Percentiles rank a stretch among this genome's conserved stretches.
These are phyloP conservation scores for Euproctis similis DNA, from an alignment of 2,888 invertebrate species.

Conservation along the genomic window DNA sequence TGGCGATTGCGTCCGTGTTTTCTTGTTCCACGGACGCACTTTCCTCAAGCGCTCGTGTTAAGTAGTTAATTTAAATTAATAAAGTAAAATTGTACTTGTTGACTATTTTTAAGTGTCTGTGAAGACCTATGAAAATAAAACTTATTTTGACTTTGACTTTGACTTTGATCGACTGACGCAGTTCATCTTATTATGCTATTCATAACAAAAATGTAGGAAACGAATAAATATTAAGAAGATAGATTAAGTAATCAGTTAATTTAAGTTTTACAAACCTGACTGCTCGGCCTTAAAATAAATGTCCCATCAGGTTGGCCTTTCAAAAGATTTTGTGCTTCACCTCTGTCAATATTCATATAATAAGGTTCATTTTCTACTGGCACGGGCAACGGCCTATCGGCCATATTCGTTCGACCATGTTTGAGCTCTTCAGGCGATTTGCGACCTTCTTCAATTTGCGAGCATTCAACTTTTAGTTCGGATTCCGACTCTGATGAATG, in stretches of 20 bases:
- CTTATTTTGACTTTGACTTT: too few relatives aligned
- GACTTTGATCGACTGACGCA: too few relatives aligned
- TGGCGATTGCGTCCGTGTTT: too few relatives aligned
- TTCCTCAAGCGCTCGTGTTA: too few relatives aligned
- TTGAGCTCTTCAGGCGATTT: slow-evolving; percentile 32
- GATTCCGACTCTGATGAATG: slow-evolving; percentile 46
- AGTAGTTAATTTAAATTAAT: too few relatives aligned
- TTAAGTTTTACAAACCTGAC: too few relatives aligned
- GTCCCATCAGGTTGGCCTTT: slow-evolving; percentile 76
- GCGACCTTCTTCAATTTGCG: slow-evolving; percentile 12
- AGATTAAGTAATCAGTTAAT: neutral
- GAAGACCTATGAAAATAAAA: too few relatives aligned
- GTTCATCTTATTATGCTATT: neutral
- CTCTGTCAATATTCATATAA: slow-evolving; percentile 72
- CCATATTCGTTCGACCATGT: slow-evolving; percentile 44
- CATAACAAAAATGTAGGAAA: neutral
- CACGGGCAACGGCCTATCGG: slow-evolving; percentile 65
- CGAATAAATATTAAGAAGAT: neutral
- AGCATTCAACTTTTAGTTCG: slow-evolving; percentile 20
- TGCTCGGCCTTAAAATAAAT: slow-evolving; percentile 75
- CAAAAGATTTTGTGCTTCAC: slow-evolving; percentile 68
- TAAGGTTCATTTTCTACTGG: slow-evolving; percentile 73
- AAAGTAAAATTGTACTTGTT: too few relatives aligned
- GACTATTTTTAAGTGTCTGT: too few relatives aligned
- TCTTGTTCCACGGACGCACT: too few relatives aligned